Conservation (phyloP, 30 jellyfish, hydroid and myxozoan genomes). For the Turritopsis dohrnii region DNA sequence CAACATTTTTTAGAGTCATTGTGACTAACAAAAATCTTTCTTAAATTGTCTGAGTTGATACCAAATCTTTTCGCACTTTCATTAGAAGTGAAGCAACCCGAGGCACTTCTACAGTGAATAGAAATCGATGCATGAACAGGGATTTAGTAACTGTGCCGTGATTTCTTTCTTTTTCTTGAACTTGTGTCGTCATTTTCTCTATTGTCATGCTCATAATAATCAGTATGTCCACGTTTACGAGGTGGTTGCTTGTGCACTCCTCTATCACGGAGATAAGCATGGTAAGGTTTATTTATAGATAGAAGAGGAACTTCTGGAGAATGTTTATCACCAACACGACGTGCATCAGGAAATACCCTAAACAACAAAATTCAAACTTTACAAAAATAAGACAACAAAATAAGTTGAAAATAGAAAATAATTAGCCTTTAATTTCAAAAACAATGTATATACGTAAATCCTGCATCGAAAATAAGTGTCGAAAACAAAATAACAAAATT, state of each 20-base stretch:
- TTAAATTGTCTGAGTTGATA: neutral
- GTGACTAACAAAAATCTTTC: neutral
- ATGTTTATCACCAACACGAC: slow-evolving; percentile 31
- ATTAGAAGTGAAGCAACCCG: neutral
- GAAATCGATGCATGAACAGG: neutral
- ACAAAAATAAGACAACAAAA: too few species aligned
- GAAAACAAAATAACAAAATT: too few species aligned
- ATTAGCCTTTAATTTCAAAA: too few species aligned
- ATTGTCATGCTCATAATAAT: neutral
- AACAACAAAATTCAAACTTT: slow-evolving; percentile 11
- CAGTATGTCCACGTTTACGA: neutral
- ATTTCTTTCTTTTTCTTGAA: neutral
- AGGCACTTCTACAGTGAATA: neutral
- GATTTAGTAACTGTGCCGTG: slow-evolving; percentile 19
- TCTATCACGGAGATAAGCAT: neutral
- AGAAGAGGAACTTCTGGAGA: slow-evolving; percentile 24
- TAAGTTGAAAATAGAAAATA: too few species aligned
- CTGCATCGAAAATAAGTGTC: too few species aligned
- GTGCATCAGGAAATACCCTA: slow-evolving; percentile 43
- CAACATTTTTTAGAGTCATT: neutral
- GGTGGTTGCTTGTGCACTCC: neutral
- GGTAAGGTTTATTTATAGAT: neutral
- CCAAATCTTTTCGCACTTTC: neutral
- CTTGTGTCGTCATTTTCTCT: neutral
- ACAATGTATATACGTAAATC: too few species aligned